Evolutionary conservation across 2,797 vertebrate genomes (phyloP), one percentile per base, ranked within the genome.

Genomic region (Chelon auratus): DNA sequence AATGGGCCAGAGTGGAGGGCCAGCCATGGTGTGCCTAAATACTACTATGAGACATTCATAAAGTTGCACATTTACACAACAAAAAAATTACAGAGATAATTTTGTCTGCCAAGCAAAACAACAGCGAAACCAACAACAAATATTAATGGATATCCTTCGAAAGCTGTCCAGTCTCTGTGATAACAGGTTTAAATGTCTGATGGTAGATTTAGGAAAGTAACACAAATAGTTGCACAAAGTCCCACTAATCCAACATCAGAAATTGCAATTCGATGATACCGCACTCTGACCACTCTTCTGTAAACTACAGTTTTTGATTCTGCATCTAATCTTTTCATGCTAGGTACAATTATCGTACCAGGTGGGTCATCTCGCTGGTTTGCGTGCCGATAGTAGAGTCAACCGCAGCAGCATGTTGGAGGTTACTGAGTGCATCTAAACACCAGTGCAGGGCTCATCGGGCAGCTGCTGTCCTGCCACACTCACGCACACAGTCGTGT

Each of bases 401-500:
- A 78, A 11, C 56, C 61, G 57, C 61, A 43, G 63, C 62, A 24
- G 50, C 30, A 26, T 48, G 45, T 55, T 62, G 36, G 20, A 72
- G 68, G 59, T 70, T 24, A 71, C 2, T 62, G 0, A 12, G 36
- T 5, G 43, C 67, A 67, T 12, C 33, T 54, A 42, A 68, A 69
- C 66, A 75, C 73, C 43, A 54, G 53, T 2, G 10, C 67, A 5
- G 40, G 53, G 6, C 36, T 65, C 62, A 52, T 63, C 22, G 17
- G n/a, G 40, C 66, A 72, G 69, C 75, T 81, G 54, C 55, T 79
- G 39, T 58, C 20, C 58, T 61, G 24, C 13, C 3, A 26, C 12
- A 69, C 26, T 1, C 22, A 26, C 51, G 11, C 20, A 30, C 51
- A 26, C 51, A 53, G 18, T 20, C n/a, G 8, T 50, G 47, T 50